Evolutionary conservation across 92 coral and sea anemone genomes (phyloP), one percentile per base, ranked within the genome.

Genomic region (Phenganax stokvisi): DNA sequence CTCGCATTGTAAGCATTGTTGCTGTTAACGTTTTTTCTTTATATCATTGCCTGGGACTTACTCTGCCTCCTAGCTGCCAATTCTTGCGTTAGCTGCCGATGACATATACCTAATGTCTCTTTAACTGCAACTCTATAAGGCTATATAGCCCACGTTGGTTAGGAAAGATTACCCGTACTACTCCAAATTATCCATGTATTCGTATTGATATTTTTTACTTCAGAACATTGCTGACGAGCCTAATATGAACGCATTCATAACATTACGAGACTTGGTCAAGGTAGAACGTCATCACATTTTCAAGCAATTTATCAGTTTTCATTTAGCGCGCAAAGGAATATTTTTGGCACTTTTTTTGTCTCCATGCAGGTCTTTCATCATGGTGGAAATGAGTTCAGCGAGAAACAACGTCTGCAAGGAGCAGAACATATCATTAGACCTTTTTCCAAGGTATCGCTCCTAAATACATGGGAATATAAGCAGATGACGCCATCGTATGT

Each of bases 351-450:
- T 30, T 13, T 16, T 74, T 47, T 76, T 44, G 16, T 37, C 47
- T 2, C 47, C 47, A 37, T 5, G 7, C 85, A 93, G 98, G 97
- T 87, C 61, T 86, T 93, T 47, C 97, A 92, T 69, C 98, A 93
- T 75, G 91, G 94, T 11, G 94, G 90, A 84, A 90, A 90, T 37
- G 84, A 84, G 83, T 81, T 84, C 55, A 93, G 91, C 16, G 97
- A 92, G 51, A 86, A 93, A 4, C 93, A 93, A 57, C 90, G 98
- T 17, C 77, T 93, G 31, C 89, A 89, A 82, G 87, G 90, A 29
- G 89, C 92, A 37, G 87, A 92, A 56, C 92, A 90, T 85, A 91
- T 92, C 3, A 88, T 60, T 57, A 92, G 89, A 69, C 74, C 98
- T 11, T 92, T 86, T 82, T 88, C 97, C 56, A 88, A 89, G 92